Evolutionary conservation across 2,797 vertebrate genomes (phyloP), one percentile per base, ranked within the genome.

Genomic region (Gymnothorax reevesii): DNA sequence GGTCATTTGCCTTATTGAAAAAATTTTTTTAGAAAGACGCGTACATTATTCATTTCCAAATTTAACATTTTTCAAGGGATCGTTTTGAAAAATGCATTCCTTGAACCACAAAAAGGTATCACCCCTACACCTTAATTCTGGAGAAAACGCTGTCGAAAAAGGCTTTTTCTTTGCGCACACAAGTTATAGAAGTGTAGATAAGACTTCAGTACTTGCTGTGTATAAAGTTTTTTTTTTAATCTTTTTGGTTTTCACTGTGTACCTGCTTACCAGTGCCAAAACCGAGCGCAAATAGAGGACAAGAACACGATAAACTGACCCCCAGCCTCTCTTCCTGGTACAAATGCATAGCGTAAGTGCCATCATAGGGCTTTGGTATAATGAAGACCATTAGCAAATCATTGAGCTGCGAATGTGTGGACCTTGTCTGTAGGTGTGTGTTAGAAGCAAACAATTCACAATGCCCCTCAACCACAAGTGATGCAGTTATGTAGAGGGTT

Each of bases 381-480:
- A 89, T 92, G 92, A 91, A 91, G 91, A 91, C 92, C 92, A 89
- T 91, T 92, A 54, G 87, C 85, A 52, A 79, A 79, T 54, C 49
- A n/a, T 7, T 52, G 86, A 10, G 33, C 12, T 33, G n/a, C 42
- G 33, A 87, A 91, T 90, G 86, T 92, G 89, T 88, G 82, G 10
- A 75, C n/a, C 55, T 60, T 54, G 54, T 54, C 27, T 75, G 7
- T 84, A 92, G 91, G 89, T 89, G 89, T 89, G 91, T 91, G 93
- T 92, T 92, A 92, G 90, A 94, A 92, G 87, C 92, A 91, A 93
- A 93, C 92, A 95, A 93, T 90, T 89, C 88, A 93, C 91, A 94
- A 93, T 89, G 85, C 42, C 89, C 88, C 89, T 89, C 83, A 90
- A 77, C 91, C 92, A 90, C 94, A 90, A 90, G 91, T 93, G 91